phyloP scores from a whole-genome alignment of 2,888 invertebrate species.

The Odontomyia ornata region DNA sequence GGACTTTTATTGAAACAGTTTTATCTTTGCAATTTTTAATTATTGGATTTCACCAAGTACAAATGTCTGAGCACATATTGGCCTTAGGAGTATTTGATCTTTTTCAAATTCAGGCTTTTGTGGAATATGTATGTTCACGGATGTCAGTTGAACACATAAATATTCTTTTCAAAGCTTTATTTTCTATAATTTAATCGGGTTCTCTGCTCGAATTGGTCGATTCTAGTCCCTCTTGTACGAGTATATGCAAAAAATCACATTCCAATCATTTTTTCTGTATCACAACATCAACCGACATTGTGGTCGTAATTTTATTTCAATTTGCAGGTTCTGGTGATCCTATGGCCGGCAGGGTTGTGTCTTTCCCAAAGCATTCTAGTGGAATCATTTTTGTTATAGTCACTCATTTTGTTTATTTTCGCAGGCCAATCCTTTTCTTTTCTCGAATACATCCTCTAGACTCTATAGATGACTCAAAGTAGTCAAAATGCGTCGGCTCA shows the following conservation, averaged over 20 bases:
- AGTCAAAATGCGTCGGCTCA: too few species aligned
- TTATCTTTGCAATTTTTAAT: slow-evolving; percentile 96
- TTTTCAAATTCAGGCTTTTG: slow-evolving; percentile 92
- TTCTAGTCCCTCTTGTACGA: slow-evolving; percentile 98
- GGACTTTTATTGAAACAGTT: too few species aligned
- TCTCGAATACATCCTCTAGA: too few species aligned
- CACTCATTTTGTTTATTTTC: too few species aligned
- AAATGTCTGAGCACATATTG: slow-evolving; percentile 98
- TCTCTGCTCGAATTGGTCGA: slow-evolving; percentile 92
- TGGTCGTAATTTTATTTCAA: slow-evolving; percentile 99
- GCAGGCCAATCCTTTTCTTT: too few species aligned
- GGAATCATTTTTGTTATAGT: slow-evolving; percentile 96
- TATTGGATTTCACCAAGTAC: slow-evolving; percentile 92
- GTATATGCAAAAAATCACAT: slow-evolving; percentile 98
- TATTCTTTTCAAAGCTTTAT: slow-evolving; percentile 76
- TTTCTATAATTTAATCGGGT: slow-evolving; percentile 73
- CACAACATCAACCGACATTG: slow-evolving; percentile 98
- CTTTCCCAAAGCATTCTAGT: slow-evolving; percentile 92
- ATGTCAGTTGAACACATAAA: slow-evolving; percentile 87
- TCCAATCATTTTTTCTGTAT: slow-evolving; percentile 86
- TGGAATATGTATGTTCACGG: slow-evolving; percentile 88
- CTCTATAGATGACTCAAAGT: too few species aligned
- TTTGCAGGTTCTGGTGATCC: slow-evolving; percentile 85
- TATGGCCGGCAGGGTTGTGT: slow-evolving; percentile 96
- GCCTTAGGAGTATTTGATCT: slow-evolving; percentile 97